A percentile compares a stretch with the other conserved stretches of the same genome.
Evolutionary conservation across 2,113 vertebrate species (phyloP).

Genomic region (Rostratula benghalensis): DNA sequence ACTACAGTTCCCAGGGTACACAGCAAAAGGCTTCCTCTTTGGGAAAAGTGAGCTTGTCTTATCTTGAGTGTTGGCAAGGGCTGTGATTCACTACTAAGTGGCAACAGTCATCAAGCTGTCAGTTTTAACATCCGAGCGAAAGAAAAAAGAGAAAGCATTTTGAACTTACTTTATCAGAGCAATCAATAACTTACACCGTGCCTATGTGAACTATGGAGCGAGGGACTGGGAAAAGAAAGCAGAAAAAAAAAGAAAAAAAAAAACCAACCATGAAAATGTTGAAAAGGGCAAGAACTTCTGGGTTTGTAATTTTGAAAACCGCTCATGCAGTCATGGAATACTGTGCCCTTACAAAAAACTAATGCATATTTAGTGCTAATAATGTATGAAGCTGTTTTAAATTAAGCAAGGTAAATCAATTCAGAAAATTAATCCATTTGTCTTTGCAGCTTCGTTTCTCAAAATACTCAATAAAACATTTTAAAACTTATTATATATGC

Average conservation of each 20-base stretch:
- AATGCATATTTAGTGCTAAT: constrained; percentile 33
- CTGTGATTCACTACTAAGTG: constrained; percentile 61
- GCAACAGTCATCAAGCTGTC: constrained; percentile 68
- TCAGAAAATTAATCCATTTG: constrained; percentile 51
- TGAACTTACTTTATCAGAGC: constrained; percentile 45
- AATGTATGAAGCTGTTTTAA: constrained; percentile 40
- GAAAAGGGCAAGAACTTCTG: constrained; percentile 28
- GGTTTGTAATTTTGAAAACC: constrained; percentile 53
- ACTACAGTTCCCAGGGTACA: neutral
- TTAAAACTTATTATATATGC: neutral
- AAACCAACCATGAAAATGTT: constrained; percentile 12
- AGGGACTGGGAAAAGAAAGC: constrained; percentile 30
- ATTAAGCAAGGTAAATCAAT: constrained; percentile 29
- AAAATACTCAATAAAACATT: neutral
- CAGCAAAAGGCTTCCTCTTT: neutral
- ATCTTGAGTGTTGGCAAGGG: constrained; percentile 69
- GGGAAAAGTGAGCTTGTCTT: constrained; percentile 67
- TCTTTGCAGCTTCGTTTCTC: constrained; percentile 36
- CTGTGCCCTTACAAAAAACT: constrained; percentile 23
- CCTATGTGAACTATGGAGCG: constrained; percentile 34
- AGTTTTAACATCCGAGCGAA: constrained; percentile 66
- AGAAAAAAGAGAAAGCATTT: constrained; percentile 56
- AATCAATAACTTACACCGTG: constrained; percentile 19
- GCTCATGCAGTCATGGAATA: neutral
- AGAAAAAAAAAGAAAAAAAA: neutral